Base-by-base conservation (phyloP, 2,797 vertebrate species). In the Sebastes matsubarae region DNA sequence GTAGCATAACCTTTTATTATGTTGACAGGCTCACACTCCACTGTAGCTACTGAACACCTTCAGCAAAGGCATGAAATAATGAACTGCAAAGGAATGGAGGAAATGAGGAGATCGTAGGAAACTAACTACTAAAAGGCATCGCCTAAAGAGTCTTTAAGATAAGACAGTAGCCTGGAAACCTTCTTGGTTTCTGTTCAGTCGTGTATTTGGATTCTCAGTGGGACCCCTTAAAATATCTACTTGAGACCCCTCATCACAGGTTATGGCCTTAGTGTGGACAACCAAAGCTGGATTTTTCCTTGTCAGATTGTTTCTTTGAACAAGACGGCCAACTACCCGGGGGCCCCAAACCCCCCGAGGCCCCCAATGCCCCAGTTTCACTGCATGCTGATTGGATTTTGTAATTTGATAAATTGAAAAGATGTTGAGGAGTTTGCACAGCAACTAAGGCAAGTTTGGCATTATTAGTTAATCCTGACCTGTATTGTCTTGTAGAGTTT, bases 1-100 rank as follows among this genome's bases (percentile, higher is more conserved):
- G 75, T 20, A 66, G 63, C 76, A 69, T 72, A 76, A 86, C 73
- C 72, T 82, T 84, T 86, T 75, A 79, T 89, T 80, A 66, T 79
- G 75, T 69, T 87, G 75, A 88, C 83, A 87, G 68, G 68, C 75
- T 81, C 80, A 57, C 72, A 29, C 70, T 83, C 65, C 54, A 68
- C 2, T 18, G 58, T 64, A 73, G 75, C 82, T 72, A 64, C 46
- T 57, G 60, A 74, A 74, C 68, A 85, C 68, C 25, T 72, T 65
- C 61, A 76, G 75, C 29, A 57, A 77, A 68, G 54, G 72, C 59
- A 83, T 80, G 22, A 75, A 83, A 72, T 55, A 68, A 80, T 75
- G n/a, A 65, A n/a, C 34, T 50, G 57, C 59, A 66, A 22, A 75
- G 55, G 69, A 72, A 75, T 2, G 24, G 34, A 69, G 79, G 30